Evolutionary conservation across 2,888 invertebrate species (phyloP), one percentile per base, ranked within the genome.

Genomic region (Unio pictorum): DNA sequence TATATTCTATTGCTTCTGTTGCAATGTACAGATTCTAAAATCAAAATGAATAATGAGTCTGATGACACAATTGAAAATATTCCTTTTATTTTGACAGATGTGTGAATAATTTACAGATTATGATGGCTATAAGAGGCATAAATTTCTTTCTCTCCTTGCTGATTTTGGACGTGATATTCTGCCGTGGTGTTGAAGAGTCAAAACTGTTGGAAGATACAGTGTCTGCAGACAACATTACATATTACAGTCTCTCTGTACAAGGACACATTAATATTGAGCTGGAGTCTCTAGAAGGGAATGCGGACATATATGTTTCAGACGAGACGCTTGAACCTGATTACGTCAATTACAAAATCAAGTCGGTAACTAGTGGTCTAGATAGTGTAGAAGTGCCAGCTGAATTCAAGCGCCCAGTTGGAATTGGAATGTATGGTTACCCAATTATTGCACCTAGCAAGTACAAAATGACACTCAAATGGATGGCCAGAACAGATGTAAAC

Each of bases 381-480:
- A 78, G 86, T 65, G 86, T 92, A 72, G 88, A 91, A 72, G 90
- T 93, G 76, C 91, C 92, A 30, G 84, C 88, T 55, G 88, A 57
- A 73, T 92, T 92, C 80, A 89, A 88, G 64, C 88, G 92, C 65
- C 92, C 92, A 11, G 89, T 92, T 59, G 91, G 91, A 66, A 90
- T 93, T 64, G 92, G 91, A 17, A 89, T 59, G 92, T n/a, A 92
- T 84, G 93, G 92, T 18, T 92, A 92, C 83, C 91, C 92, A 4
- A 76, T 89, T 3, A 71, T 79, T 83, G 30, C 0, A 34, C 34
- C 7, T 1, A 34, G 34, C 34, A 34, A 7, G 34, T 34, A 7
- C 34, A 34, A 34, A 8, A 7, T 34, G 8, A 34, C 6, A 30
- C 3, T 30, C 0, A 3, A 30, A 30, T 30, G 30, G 34, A 34